Evolutionary conservation across 2,797 vertebrate genomes (phyloP), one percentile per base, ranked within the genome.

Genomic region (Lerista edwardsae): DNA sequence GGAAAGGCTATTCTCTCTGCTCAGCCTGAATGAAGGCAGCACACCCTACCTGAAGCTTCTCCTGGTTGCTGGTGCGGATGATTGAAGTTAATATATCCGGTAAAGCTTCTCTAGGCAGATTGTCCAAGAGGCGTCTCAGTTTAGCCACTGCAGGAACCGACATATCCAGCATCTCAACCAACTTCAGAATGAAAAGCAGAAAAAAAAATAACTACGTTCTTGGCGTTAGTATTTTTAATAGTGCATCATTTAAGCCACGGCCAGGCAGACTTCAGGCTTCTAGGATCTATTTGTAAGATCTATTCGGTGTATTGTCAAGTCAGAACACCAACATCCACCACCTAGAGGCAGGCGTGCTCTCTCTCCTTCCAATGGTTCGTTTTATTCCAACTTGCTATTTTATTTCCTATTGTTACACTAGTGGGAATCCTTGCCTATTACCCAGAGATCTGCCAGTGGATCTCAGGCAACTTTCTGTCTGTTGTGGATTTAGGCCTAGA

Each of bases 121-220:
- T 99, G 94, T 99, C 98, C 93, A 99, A 82, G 80, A 99, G 96
- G 31, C 96, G 97, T 65, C 97, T 96, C 89, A 99, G 95, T 92
- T 99, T 99, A 15, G 98, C 98, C 2, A 99, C 98, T 1, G 97
- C 98, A 15, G 99, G 98, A 55, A 99, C 97, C 0, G 99, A 99
- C 95, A 97, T 97, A 92, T 99, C 99, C 94, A 99, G 91, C 98
- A 99, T 98, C 85, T 98, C 98, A 36, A 99, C 97, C 93, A 99
- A 92, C 98, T 99, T 55, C 6, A 90, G 62, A 57, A 12, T 76
- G 57, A 36, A 88, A 55, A 77, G 41, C 71, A 31, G 36, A 73
- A 34, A 64, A 73, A 19, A 83, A 31, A 0, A 34, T 0, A 34
- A 14, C 11, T n/a, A 7, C 67, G 36, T 57, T 78, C 61, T 41